Percentiles rank a stretch among this genome's conserved stretches.
These are phyloP conservation scores for Dicentrarchus labrax DNA, from an alignment of 2,113 vertebrate genomes.

Conservation along the genomic window DNA sequence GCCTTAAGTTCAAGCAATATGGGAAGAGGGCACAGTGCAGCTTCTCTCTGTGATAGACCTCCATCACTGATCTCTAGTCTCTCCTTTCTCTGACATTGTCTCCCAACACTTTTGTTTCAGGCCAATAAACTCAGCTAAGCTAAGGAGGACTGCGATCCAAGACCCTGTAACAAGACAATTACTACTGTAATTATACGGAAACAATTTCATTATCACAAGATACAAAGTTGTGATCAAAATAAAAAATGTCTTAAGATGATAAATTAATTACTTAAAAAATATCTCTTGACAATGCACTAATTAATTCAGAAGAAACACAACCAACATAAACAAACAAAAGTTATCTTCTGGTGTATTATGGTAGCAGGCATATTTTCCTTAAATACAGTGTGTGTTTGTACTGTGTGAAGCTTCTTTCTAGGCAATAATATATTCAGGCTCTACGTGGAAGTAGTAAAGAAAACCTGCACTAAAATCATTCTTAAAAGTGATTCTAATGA, in stretches of 20 bases:
- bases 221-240: neutral
- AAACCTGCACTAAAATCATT: constrained; percentile 11
- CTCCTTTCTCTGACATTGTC: constrained; percentile 12
- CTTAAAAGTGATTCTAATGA: neutral
- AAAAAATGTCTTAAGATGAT: neutral
- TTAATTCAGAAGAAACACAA: neutral
- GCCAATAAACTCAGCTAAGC: neutral
- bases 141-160: neutral
- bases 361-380: no score
- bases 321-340: no score
- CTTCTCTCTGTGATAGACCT: neutral
- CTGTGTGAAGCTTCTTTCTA: neutral
- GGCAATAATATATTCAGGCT: neutral
- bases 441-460: neutral
- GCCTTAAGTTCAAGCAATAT: neutral
- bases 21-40: neutral
- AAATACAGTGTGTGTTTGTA: neutral
- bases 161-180: neutral
- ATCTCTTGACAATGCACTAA: neutral
- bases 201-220: neutral
- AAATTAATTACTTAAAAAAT: neutral
- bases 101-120: constrained; percentile 6
- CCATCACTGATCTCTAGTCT: constrained; percentile 1
- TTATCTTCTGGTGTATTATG: no score
- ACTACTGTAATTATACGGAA: neutral